Conservation (phyloP, 2,888 invertebrate genomes). For the Boloria euphrosyne region DNA sequence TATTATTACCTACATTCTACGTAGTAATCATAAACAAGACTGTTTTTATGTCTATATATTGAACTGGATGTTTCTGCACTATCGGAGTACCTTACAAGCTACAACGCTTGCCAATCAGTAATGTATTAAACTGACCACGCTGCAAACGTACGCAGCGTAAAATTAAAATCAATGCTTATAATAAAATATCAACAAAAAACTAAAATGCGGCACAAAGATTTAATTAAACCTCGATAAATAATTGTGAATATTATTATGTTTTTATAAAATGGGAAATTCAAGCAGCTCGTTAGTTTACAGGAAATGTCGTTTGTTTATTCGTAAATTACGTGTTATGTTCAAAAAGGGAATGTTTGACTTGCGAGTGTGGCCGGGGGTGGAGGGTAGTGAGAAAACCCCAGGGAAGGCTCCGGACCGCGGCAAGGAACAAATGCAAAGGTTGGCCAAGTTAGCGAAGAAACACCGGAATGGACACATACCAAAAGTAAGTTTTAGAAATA, state of each 20-base stretch:
- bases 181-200: not conserved
- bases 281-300: conserved; percentile 32
- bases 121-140: conserved; percentile 1
- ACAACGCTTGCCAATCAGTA: conserved; percentile 15
- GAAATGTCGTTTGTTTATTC: conserved; percentile 51
- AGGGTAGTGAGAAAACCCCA: conserved; percentile 90
- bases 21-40: not conserved
- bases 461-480: conserved; percentile 97
- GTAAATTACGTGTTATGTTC: conserved; percentile 47
- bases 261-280: conserved; percentile 18
- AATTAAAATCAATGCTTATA: not conserved
- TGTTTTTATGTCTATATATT: conserved; percentile 2
- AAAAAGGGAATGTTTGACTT: conserved; percentile 91
- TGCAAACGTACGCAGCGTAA: not conserved
- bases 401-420: conserved; percentile 91
- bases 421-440: conserved; percentile 92
- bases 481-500: conserved; percentile 81
- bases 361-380: conserved; percentile 95
- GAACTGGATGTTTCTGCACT: not conserved
- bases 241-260: not conserved
- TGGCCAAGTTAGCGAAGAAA: conserved; percentile 95
- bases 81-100: not conserved
- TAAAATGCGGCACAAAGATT: not conserved
- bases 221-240: conserved; percentile 1
- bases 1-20: not conserved